Evolutionary conservation across 2,888 invertebrate species (phyloP).

Genomic region (Epiperipatus broadwayi): DNA sequence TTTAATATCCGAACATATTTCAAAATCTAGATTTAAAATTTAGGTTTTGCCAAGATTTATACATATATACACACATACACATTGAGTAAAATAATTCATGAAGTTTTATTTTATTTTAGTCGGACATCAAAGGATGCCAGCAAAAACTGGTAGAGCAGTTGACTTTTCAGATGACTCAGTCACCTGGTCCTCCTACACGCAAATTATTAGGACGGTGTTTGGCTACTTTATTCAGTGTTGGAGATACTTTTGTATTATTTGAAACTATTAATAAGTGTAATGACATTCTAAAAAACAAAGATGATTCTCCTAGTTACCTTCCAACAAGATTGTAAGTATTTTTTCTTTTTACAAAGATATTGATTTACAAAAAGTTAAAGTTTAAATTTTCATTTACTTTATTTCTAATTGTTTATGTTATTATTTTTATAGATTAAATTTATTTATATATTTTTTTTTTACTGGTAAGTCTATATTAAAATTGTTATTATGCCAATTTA

Average conservation of each 20-base stretch:
- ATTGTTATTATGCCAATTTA: conserved; percentile 9
- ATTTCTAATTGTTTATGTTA: conserved; percentile 17
- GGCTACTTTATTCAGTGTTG: conserved; percentile 85
- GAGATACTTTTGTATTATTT: conserved; percentile 87
- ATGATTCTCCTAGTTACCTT: conserved; percentile 87
- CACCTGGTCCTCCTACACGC: conserved; percentile 81
- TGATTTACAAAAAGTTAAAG: conserved; percentile 1
- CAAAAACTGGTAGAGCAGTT: conserved; percentile 85
- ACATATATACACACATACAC: too few species aligned
- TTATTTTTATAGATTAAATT: background rate
- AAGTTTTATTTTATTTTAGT: conserved; percentile 43
- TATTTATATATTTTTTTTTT: conserved; percentile 17
- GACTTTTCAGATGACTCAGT: conserved; percentile 65
- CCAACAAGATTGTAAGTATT: conserved; percentile 71
- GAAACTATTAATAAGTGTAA: conserved; percentile 96
- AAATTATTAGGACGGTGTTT: conserved; percentile 73
- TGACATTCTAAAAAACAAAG: conserved; percentile 85
- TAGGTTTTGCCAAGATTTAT: too few species aligned
- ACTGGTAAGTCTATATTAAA: too few species aligned
- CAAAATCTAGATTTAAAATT: too few species aligned
- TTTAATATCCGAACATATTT: too few species aligned
- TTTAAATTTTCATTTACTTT: conserved; percentile 6
- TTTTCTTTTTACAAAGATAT: conserved; percentile 6
- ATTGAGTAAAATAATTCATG: too few species aligned
- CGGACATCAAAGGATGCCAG: conserved; percentile 89